Evolutionary conservation across 2,797 vertebrate genomes (phyloP), one percentile per base, ranked within the genome.

Genomic region (Squalus acanthias): DNA sequence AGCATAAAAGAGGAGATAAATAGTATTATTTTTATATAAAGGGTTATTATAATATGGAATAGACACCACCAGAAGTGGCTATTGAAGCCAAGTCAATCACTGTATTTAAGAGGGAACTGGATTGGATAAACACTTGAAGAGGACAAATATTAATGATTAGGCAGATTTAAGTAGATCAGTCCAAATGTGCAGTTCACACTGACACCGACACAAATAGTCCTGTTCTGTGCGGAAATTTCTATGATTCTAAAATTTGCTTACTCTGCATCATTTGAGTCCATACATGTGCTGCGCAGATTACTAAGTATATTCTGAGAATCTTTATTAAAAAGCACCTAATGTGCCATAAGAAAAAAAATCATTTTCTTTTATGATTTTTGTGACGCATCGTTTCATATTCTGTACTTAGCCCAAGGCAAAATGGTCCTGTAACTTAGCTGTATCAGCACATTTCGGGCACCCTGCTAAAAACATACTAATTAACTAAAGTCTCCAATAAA

Each of bases 321-420:
- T 67, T 67, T 60, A 57, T 13, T 24, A 60, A 33, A 53, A 57
- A 57, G 8, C 6, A 53, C 29, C 6, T 74, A 95, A 57, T n/a
- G 12, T 57, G 69, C 8, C 65, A 53, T 72, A 24, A 72, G 46
- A 33, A 95, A 95, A 57, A 63, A 91, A 33, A 92, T n/a, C 3
- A n/a, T 22, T 88, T 65, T 17, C 12, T 76, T 74, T 57, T 70
- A 46, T 69, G 65, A 93, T 67, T 72, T 95, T 95, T 50, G 39
- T 70, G 69, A 57, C 76, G 94, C 53, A 95, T 95, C 12, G 0
- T 74, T 95, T 95, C 12, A 95, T 95, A 74, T 57, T 53, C 70
- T 50, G 0, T 76, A 33, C 26, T 53, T 60, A 50, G 94, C 94
- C 94, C 13, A 53, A n/a, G 50, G 94, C 50, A 76, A 95, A 95